Conservation (phyloP, 2,113 vertebrate species). For the Thamnophis sirtalis region DNA sequence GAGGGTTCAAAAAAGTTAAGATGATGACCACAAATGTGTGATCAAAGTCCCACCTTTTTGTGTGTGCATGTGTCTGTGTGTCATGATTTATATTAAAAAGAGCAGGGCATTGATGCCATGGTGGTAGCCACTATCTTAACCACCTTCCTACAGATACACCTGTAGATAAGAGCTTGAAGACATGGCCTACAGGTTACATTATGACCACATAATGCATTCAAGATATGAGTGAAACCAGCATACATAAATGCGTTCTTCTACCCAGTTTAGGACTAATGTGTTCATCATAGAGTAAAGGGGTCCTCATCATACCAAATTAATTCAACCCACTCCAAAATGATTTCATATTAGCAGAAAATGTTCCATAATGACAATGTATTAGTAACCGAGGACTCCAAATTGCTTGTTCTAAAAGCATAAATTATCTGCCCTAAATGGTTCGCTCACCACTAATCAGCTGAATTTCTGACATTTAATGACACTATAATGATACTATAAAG, state of each 20-base stretch:
- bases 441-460: background rate
- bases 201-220: background rate
- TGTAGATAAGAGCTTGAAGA: background rate
- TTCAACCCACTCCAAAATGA: background rate
- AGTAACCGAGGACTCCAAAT: background rate
- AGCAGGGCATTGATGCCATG: background rate
- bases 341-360: constrained; percentile 1
- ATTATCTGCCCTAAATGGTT: background rate
- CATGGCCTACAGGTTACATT: background rate
- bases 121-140: background rate
- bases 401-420: background rate
- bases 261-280: background rate
- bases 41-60: background rate
- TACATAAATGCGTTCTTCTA: background rate
- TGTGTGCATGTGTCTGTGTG: background rate
- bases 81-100: background rate
- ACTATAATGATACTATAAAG: background rate
- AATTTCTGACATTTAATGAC: background rate
- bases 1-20: background rate
- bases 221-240: background rate
- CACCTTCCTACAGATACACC: background rate
- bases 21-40: background rate
- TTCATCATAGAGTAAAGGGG: background rate
- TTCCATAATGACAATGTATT: background rate
- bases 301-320: background rate